Base-by-base conservation (phyloP, 2,113 vertebrate genomes). In the Myanophis thanlyinensis region DNA sequence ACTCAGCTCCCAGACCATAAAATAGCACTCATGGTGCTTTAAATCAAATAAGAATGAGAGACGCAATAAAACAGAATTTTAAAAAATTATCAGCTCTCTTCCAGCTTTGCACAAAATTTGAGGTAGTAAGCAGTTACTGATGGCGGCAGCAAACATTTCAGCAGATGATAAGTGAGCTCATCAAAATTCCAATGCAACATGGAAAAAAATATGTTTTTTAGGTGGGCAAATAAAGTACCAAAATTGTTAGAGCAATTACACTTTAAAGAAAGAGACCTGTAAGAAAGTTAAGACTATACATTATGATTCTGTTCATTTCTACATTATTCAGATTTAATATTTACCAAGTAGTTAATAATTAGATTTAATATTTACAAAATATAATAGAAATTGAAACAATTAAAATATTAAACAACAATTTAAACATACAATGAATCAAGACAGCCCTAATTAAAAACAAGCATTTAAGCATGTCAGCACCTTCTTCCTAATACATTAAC, bases 271-370 rank as follows among this genome's bases (percentile, higher is more conserved):
- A 62, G 86, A 93, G 25, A 54, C 1, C 18, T 85, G 88, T 91
- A 40, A 40, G 1, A 95, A 93, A 46, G 47, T 1, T 53, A 23
- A 92, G 94, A 91, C 93, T 88, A 89, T 89, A 35, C 35, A 59
- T 89, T 30, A 84, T 67, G 40, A 56, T 35, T 11, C 11, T 85
- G 51, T 51, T 22, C 73, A 10, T 80, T 80, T 22, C 62, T 35
- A 35, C 30, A 73, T n/a, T 35, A 73, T 35, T 73, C 15, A 73
- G n/a, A 35, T 35, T 73, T 35, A 35, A 73, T 20, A 35, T 35
- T 73, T 73, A 73, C n/a, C 18, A 73, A 3, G n/a, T 73, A 73
- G 56, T 30, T 62, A 62, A 30, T 73, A 73, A 35, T 20, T 80
- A 80, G 35, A 44, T 44, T 80, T 44, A 80, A 44, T 44, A 44